Conservation (phyloP, 2,797 vertebrate genomes). For the Phalanger gymnotis region DNA sequence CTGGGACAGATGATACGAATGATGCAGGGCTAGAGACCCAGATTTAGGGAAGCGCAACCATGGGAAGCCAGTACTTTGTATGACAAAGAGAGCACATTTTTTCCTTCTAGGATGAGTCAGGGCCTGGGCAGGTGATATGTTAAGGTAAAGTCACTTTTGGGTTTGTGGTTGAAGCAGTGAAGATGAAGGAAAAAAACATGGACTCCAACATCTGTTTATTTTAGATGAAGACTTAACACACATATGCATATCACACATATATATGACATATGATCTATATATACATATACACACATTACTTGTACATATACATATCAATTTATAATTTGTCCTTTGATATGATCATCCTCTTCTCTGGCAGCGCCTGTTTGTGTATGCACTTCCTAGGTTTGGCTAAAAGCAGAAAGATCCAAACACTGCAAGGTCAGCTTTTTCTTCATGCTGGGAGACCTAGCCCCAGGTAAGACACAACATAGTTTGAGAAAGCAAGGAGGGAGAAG, state of each 20-base stretch:
- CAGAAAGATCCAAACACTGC: slow-evolving; percentile 41
- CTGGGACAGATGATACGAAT: not conserved
- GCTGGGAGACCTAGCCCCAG: slow-evolving; percentile 41
- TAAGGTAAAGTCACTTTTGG: not conserved
- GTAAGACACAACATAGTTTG: not conserved
- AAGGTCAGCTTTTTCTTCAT: slow-evolving; percentile 39
- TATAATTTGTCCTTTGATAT: not conserved
- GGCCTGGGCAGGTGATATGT: not conserved
- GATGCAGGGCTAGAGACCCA: not conserved
- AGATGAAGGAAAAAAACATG: not conserved
- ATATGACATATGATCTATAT: not conserved
- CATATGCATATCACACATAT: not conserved
- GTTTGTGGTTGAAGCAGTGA: not conserved
- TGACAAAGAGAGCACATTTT: not conserved
- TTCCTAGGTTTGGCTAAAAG: slow-evolving; percentile 50
- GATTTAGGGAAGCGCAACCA: not conserved
- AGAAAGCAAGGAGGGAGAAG: too few relatives aligned
- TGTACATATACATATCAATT: not conserved
- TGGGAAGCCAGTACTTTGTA: not conserved
- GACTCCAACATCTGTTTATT: not conserved
- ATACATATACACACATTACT: not conserved
- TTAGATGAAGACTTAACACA: not conserved
- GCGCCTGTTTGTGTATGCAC: slow-evolving; percentile 57
- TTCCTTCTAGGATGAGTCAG: not conserved
- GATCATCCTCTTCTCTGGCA: slow-evolving; percentile 2